A percentile compares a stretch with the other conserved stretches of the same genome.
phyloP scores from a whole-genome alignment of 2,797 vertebrate species.

The Onychomys arenicola region DNA sequence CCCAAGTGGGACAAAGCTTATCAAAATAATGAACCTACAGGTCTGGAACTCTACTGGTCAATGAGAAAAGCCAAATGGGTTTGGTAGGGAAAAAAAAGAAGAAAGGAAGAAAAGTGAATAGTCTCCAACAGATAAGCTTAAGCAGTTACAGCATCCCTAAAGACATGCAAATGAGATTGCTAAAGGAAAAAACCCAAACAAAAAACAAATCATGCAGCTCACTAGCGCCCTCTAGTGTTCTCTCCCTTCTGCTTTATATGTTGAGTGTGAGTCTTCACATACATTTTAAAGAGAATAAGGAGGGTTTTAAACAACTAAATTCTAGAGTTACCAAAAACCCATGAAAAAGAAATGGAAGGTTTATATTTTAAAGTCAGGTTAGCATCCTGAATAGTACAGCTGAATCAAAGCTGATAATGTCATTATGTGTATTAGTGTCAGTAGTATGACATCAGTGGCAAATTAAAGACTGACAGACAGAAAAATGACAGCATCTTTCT shows the following conservation, averaged over 20 bases:
- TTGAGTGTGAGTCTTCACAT: neutral
- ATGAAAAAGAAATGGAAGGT: neutral
- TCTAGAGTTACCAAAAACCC: constrained; percentile 28
- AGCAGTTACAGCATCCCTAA: constrained; percentile 19
- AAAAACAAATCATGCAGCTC: constrained; percentile 80
- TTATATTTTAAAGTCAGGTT: constrained; percentile 24
- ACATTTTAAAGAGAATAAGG: neutral
- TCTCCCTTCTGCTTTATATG: neutral
- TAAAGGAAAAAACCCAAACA: constrained; percentile 52
- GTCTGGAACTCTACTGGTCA: constrained; percentile 59
- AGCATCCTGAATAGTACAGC: neutral
- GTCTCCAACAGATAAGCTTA: constrained; percentile 52
- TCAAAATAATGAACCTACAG: constrained; percentile 67
- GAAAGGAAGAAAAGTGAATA: constrained; percentile 3
- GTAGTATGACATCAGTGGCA: constrained; percentile 41
- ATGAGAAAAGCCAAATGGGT: constrained; percentile 61
- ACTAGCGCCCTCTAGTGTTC: constrained; percentile 87
- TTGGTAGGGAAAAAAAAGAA: constrained; percentile 6
- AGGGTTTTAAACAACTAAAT: constrained; percentile 41
- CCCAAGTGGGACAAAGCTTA: constrained; percentile 59
- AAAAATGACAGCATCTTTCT: neutral
- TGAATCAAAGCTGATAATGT: neutral
- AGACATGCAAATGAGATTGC: constrained; percentile 56
- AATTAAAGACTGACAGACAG: constrained; percentile 59
- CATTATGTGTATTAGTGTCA: constrained; percentile 39